Conservation (phyloP, 2,888 invertebrate species). For the Euplagia quadripunctaria region DNA sequence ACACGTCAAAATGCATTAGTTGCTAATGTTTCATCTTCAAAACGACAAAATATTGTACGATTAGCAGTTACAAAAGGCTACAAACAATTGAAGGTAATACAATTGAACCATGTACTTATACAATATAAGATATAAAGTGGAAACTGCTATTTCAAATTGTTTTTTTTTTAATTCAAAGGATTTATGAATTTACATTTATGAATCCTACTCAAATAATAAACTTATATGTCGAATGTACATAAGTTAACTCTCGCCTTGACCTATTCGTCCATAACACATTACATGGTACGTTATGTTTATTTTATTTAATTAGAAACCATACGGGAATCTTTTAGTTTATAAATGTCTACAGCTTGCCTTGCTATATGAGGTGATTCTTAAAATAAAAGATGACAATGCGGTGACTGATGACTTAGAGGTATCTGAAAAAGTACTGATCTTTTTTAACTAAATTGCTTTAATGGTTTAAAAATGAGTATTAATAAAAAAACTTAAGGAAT, state of each 20-base stretch:
- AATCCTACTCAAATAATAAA: neutral
- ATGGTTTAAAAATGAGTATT: neutral
- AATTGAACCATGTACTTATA: no score
- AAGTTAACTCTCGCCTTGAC: slow-evolving; percentile 4
- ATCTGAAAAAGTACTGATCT: neutral
- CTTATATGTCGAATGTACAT: neutral
- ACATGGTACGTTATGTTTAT: neutral
- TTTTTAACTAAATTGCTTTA: neutral
- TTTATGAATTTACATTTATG: no score
- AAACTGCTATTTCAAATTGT: no score
- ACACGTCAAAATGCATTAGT: no score
- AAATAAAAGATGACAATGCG: neutral
- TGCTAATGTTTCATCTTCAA: no score
- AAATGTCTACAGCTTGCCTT: neutral
- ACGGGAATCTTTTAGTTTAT: neutral
- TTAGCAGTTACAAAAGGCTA: no score
- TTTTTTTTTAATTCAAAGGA: no score
- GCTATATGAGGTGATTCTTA: neutral
- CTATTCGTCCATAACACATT: neutral
- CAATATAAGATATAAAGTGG: no score
- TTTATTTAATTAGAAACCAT: neutral
- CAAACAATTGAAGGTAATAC: no score
- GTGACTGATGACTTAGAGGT: neutral
- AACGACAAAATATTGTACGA: no score
- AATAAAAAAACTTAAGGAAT: neutral